These are phyloP conservation scores for Phrixothrix hirtus DNA, from an alignment of 2,888 invertebrate genomes.

Conservation along the genomic window DNA sequence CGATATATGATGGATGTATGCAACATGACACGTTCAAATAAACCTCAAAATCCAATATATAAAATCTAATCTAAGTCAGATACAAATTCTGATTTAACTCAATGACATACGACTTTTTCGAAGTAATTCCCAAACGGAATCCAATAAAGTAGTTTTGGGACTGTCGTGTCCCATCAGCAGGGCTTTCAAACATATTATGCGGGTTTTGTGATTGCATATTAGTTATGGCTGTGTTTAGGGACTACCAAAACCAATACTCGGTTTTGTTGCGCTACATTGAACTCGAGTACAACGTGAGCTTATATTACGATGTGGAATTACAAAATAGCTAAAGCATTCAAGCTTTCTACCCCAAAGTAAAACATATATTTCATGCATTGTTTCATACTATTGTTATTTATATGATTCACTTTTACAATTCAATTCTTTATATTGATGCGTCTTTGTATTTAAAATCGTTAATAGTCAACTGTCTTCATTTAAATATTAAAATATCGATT, in stretches of 20 bases:
- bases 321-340: no score
- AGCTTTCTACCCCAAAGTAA: no score
- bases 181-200: conserved; percentile 32
- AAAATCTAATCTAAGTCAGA: conserved; percentile 34
- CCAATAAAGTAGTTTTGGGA: conserved; percentile 34
- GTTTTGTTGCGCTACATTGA: conserved; percentile 33
- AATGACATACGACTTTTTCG: conserved; percentile 39
- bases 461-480: no score
- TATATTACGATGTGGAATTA: conserved; percentile 27
- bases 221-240: conserved; percentile 36
- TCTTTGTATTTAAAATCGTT: no score
- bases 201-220: conserved; percentile 36
- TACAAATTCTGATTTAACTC: conserved; percentile 39
- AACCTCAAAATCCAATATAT: conserved; percentile 37
- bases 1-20: conserved; percentile 29
- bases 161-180: conserved; percentile 26
- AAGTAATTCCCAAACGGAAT: conserved; percentile 34
- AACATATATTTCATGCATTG: no score
- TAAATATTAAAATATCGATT: no score
- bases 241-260: conserved; percentile 32
- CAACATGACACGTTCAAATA: conserved; percentile 36
- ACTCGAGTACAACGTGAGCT: conserved; percentile 18
- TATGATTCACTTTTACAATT: no score
- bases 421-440: no score
- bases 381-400: no score